Evolutionary conservation across 2,888 invertebrate genomes (phyloP).

Genomic region (Hartigia nigra): DNA sequence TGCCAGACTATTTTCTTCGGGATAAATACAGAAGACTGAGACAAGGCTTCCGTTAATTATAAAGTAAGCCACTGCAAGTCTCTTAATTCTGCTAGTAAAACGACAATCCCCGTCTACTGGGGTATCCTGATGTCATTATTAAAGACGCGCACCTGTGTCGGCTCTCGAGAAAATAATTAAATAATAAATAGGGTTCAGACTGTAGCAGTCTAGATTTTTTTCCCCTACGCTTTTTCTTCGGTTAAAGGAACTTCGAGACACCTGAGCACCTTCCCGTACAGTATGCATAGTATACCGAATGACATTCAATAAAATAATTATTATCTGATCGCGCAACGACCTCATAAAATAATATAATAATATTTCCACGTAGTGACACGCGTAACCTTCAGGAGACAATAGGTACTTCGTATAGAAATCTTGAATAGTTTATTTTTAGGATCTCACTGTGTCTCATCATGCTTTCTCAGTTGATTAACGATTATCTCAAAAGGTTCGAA

Average conservation of each 20-base stretch:
- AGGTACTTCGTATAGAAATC: not conserved
- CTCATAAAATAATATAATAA: not conserved
- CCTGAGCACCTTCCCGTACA: not conserved
- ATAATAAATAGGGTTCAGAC: slow-evolving; percentile 33
- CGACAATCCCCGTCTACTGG: slow-evolving; percentile 33
- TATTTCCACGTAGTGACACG: not conserved
- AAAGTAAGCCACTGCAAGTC: slow-evolving; percentile 42
- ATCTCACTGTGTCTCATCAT: not conserved
- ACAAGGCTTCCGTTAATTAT: slow-evolving; percentile 46
- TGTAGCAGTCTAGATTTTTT: slow-evolving; percentile 3
- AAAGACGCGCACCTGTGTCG: slow-evolving; percentile 40
- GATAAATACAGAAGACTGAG: slow-evolving; percentile 33
- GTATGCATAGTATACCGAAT: not conserved
- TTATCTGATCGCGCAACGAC: not conserved
- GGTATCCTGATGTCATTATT: slow-evolving; percentile 36
- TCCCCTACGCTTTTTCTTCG: not conserved
- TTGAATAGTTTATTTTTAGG: not conserved
- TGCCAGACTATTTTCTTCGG: slow-evolving; percentile 10
- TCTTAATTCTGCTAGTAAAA: slow-evolving; percentile 59
- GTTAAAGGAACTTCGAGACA: not conserved
- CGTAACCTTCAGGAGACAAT: not conserved
- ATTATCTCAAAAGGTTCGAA: not conserved
- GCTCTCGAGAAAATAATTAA: slow-evolving; percentile 40
- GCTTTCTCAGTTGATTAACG: not conserved
- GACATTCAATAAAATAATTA: not conserved